These are phyloP conservation scores for Dysidea cf. avara DNA, from an alignment of 37 sponge, comb jelly and placozoan species.

Conservation along the genomic window DNA sequence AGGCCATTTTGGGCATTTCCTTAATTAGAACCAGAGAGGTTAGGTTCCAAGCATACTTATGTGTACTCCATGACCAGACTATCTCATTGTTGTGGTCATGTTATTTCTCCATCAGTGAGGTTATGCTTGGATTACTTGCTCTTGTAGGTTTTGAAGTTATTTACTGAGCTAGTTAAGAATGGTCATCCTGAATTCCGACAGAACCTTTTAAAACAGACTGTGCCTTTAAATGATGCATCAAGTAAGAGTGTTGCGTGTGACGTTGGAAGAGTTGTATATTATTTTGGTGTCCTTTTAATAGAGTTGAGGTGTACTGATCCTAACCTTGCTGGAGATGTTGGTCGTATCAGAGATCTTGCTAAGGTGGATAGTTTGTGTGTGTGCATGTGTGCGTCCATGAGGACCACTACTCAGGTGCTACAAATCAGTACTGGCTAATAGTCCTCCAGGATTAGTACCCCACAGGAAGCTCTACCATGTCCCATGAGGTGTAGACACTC, in stretches of 20 bases:
- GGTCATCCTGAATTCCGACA: constrained; percentile 75
- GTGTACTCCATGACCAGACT: too few species aligned
- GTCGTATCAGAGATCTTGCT: constrained; percentile 70
- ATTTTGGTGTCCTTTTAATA: neutral
- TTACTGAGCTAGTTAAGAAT: constrained; percentile 31
- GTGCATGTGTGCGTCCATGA: neutral
- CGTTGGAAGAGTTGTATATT: too few species aligned
- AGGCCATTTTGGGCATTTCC: too few species aligned
- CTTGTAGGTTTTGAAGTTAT: constrained; percentile 25
- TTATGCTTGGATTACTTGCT: too few species aligned
- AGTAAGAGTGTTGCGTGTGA: constrained; percentile 37
- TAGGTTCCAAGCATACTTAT: too few species aligned
- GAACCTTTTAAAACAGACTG: constrained; percentile 49
- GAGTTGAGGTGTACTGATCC: constrained; percentile 32
- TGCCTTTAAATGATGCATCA: constrained; percentile 65
- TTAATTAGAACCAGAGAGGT: too few species aligned
- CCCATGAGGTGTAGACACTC: too few species aligned
- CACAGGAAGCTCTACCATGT: too few species aligned
- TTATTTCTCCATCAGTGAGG: constrained; percentile 13
- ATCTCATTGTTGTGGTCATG: neutral
- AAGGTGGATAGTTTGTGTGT: constrained; percentile 34
- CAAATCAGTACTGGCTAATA: too few species aligned
- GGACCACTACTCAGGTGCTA: too few species aligned
- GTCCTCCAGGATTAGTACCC: too few species aligned
- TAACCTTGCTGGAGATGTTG: constrained; percentile 57